Percentiles rank a stretch among this genome's conserved stretches.
phyloP scores from a whole-genome alignment of 2,888 invertebrate species.

The Oscheius myriophilus region DNA sequence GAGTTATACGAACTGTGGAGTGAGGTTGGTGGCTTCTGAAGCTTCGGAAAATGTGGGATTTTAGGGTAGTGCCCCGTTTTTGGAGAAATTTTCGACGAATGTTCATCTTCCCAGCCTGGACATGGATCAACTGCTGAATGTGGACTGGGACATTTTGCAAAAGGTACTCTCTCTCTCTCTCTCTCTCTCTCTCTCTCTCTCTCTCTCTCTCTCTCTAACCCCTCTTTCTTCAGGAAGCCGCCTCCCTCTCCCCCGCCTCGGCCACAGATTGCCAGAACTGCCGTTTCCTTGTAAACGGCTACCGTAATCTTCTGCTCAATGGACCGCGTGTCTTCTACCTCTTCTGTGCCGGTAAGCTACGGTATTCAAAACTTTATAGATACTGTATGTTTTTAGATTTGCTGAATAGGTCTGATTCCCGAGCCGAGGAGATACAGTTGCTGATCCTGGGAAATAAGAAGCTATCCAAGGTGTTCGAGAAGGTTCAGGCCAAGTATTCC shows the following conservation, averaged over 20 bases:
- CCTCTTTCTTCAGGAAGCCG: neutral
- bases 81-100: neutral
- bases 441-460: neutral
- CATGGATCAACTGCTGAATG: constrained; percentile 7
- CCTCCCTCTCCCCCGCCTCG: neutral
- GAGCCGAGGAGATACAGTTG: constrained; percentile 12
- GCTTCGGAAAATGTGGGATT: too few relatives aligned
- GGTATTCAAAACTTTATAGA: neutral
- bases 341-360: constrained; percentile 9
- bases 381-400: neutral
- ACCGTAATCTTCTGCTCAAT: constrained; percentile 18
- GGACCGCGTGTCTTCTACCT: constrained; percentile 16
- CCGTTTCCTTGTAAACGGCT: constrained; percentile 10
- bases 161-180: neutral
- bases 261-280: constrained; percentile 2
- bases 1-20: constrained; percentile 4
- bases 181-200: too few relatives aligned
- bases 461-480: constrained; percentile 9
- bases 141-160: neutral
- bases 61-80: neutral
- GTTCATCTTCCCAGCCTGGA: constrained; percentile 5
- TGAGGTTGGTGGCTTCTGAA: neutral
- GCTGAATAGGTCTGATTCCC: neutral
- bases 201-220: neutral
- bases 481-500: constrained; percentile 1